These are phyloP conservation scores for Brachyptera risi DNA, from an alignment of 2,888 invertebrate species.

Conservation along the genomic window DNA sequence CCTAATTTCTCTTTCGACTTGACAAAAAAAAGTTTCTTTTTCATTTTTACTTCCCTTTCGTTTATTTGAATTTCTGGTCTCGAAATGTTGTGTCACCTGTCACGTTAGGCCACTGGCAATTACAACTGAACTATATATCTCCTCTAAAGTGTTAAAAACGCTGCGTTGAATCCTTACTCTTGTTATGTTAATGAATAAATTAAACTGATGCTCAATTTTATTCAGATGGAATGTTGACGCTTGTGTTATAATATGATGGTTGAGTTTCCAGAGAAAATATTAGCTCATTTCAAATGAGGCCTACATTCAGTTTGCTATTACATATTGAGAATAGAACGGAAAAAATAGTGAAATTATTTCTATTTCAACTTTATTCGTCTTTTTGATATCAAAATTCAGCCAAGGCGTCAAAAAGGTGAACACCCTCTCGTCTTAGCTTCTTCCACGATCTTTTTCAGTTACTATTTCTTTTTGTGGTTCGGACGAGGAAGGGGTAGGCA, in stretches of 20 bases:
- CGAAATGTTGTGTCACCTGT: conserved; percentile 19
- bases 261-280: neutral
- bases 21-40: conserved; percentile 3
- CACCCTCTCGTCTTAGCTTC: conserved; percentile 16
- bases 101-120: conserved; percentile 22
- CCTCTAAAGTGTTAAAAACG: neutral
- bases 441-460: neutral
- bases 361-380: conserved; percentile 5
- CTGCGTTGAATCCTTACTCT: neutral
- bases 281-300: neutral
- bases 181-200: neutral
- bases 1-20: conserved; percentile 17
- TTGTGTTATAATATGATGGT: too few species aligned
- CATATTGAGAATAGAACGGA: conserved; percentile 7
- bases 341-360: neutral
- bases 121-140: neutral
- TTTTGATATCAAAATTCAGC: conserved; percentile 27
- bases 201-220: too few species aligned
- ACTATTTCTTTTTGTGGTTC: neutral
- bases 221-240: too few species aligned
- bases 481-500: too few species aligned
- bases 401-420: conserved; percentile 25
- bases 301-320: neutral
- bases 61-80: conserved; percentile 25
- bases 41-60: conserved; percentile 5